Evolutionary conservation across 2,113 vertebrate species (phyloP).

Genomic region (Microtus oregoni): DNA sequence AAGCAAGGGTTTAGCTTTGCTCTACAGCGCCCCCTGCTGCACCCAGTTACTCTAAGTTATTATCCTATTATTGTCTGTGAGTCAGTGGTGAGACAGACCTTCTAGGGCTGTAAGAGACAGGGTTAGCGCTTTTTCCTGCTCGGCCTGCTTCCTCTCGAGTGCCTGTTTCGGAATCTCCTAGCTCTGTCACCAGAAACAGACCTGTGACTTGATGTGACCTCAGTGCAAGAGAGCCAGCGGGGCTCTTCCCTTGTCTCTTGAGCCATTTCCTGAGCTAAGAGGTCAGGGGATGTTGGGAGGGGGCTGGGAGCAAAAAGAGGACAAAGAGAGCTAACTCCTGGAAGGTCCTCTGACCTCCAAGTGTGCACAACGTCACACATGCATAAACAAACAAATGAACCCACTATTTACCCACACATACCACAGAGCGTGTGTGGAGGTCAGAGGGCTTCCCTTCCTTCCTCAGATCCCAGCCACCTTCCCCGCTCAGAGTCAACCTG

Average conservation of each 20-base stretch:
- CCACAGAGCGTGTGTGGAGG: background rate
- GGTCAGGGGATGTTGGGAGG: background rate
- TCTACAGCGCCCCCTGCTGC: background rate
- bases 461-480: background rate
- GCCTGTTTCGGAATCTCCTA: slow-evolving; percentile 46
- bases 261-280: slow-evolving; percentile 54
- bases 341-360: background rate
- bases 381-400: background rate
- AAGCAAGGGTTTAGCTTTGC: background rate
- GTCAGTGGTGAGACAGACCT: background rate
- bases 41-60: background rate
- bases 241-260: slow-evolving; percentile 4
- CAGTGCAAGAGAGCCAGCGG: slow-evolving; percentile 52
- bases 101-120: background rate
- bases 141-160: background rate
- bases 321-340: background rate
- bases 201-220: slow-evolving; percentile 58
- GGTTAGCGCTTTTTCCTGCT: background rate
- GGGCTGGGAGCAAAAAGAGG: background rate
- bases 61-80: background rate
- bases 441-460: background rate
- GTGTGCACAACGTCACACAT: background rate
- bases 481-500: background rate
- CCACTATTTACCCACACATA: background rate
- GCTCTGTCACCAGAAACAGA: slow-evolving; percentile 55